Base-by-base conservation (phyloP, 2,888 invertebrate genomes). In the Leptinotarsa rubiginosa region DNA sequence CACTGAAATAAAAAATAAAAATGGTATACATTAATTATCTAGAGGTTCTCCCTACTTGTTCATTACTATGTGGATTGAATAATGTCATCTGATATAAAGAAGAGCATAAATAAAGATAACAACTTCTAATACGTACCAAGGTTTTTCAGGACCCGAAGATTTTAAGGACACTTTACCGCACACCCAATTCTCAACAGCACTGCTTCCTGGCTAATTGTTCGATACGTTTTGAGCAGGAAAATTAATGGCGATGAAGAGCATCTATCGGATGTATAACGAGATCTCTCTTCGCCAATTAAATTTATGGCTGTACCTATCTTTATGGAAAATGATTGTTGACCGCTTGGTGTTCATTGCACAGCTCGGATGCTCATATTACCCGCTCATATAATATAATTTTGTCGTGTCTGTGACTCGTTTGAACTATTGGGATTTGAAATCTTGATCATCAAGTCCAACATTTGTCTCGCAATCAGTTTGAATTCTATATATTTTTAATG, bases 191-290 rank as follows among this genome's bases (percentile, higher is more conserved):
- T 74, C 70, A 78, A 75, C 67, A 70, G 56, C 72, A 69, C 73
- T 70, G 75, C 76, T n/a, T 77, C 70, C 78, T 56, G 78, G 78
- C 79, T 82, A 82, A 82, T 82, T 81, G 79, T 77, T 75, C 79
- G 73, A 79, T 79, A 78, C 81, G 79, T 78, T 79, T 79, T 77
- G 81, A 75, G 76, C 76, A 77, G 80, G 80, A 81, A 81, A 83
- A 83, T 82, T 81, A 80, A 83, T 82, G 81, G 77, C 80, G 79
- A 81, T 82, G 80, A 81, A 82, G 81, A 79, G 75, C 79, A 76
- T 78, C 80, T 80, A 81, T 80, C 76, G 81, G 76, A 77, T 74
- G 73, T 62, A 41, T 80, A 80, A 81, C 81, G 77, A 78, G 80
- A 77, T 79, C 81, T 81, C 80, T 80, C 77, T 78, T 78, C 76